A percentile compares a stretch with the other conserved stretches of the same genome.
Conservation (phyloP, 1,140 invertebrate species). For the Dinoponera quadriceps region DNA sequence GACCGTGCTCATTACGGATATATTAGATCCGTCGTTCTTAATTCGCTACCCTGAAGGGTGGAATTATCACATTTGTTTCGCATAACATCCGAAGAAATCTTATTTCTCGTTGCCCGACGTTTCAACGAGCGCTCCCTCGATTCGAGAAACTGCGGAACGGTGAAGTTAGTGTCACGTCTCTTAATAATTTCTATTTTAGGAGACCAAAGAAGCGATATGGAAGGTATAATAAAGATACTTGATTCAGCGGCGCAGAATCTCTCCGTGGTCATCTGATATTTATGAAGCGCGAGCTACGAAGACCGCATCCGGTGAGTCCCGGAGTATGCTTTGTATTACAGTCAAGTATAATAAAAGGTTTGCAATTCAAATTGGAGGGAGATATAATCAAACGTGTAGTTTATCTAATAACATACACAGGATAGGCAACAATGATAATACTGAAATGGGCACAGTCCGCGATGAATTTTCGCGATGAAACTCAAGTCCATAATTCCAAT, state of each 20-base stretch:
- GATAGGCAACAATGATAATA: not conserved
- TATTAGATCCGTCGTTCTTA: constrained; percentile 5
- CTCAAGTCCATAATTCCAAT: not conserved
- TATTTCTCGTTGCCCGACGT: constrained; percentile 6
- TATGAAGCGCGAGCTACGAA: constrained; percentile 68
- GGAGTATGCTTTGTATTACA: constrained; percentile 12
- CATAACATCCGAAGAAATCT: not conserved
- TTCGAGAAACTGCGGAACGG: constrained; percentile 37
- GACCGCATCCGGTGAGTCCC: constrained; percentile 46
- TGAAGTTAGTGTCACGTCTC: constrained; percentile 57
- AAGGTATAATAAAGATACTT: constrained; percentile 63
- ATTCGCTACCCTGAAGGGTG: not conserved
- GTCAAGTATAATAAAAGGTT: not conserved
- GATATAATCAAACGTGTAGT: constrained; percentile 3
- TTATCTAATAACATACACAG: not conserved
- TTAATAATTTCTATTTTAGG: constrained; percentile 47
- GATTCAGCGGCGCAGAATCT: constrained; percentile 51
- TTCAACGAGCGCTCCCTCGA: not conserved
- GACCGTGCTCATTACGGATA: constrained; percentile 41
- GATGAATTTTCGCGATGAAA: not conserved
- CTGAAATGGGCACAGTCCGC: not conserved
- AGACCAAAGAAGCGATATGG: constrained; percentile 12
- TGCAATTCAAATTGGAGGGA: not conserved
- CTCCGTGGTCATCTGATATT: constrained; percentile 71
- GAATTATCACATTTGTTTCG: not conserved